Evolutionary conservation across 2,113 vertebrate species (phyloP).

Genomic region (Lycaon pictus): DNA sequence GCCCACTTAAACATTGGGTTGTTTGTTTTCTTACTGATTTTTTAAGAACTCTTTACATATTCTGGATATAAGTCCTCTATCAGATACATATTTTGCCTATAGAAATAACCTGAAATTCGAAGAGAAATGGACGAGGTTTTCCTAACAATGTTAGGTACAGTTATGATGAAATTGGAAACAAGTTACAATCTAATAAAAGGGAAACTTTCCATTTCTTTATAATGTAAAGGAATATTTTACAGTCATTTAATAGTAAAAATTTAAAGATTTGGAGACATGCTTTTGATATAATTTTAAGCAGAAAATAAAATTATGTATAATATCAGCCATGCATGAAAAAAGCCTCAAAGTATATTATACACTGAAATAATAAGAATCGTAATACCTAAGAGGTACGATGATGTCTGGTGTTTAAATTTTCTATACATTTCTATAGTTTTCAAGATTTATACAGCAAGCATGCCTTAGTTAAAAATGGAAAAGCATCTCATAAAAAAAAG

Average conservation of each 20-base stretch:
- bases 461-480: not conserved
- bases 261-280: not conserved
- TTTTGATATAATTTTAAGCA: slow-evolving; percentile 49
- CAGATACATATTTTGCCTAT: not conserved
- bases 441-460: not conserved
- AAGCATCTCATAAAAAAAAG: not conserved
- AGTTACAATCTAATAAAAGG: slow-evolving; percentile 27
- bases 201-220: slow-evolving; percentile 7
- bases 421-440: not conserved
- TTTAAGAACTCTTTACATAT: slow-evolving; percentile 20
- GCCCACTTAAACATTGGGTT: not conserved
- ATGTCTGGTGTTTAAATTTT: slow-evolving; percentile 40
- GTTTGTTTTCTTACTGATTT: not conserved
- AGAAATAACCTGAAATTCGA: slow-evolving; percentile 27
- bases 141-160: not conserved
- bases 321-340: not conserved
- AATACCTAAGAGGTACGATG: not conserved
- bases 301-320: slow-evolving; percentile 34
- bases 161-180: not conserved
- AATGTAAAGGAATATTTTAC: slow-evolving; percentile 24
- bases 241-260: slow-evolving; percentile 48
- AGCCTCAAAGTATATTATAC: not conserved
- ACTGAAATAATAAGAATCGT: not conserved
- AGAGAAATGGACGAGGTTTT: not conserved
- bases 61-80: not conserved